Evolutionary conservation across 30 jellyfish, hydroid and myxozoan genomes (phyloP).

Genomic region (Haliclystus octoradiatus): DNA sequence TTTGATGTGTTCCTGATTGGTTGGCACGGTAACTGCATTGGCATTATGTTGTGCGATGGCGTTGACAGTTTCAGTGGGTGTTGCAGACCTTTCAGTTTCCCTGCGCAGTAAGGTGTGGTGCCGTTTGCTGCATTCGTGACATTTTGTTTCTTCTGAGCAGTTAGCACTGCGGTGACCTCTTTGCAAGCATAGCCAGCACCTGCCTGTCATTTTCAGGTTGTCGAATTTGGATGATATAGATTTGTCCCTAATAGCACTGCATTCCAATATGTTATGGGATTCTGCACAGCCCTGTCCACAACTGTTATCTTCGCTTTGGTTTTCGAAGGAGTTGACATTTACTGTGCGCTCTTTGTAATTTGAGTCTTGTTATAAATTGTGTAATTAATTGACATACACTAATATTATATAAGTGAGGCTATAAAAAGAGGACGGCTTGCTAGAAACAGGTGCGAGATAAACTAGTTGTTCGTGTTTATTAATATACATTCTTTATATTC

Average conservation of each 20-base stretch:
- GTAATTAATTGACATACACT: no score
- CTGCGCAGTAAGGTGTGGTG: slow-evolving; percentile 3
- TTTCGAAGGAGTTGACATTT: neutral
- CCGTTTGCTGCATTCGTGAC: neutral
- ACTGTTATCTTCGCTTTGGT: neutral
- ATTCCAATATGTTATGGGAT: neutral
- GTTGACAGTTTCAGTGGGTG: slow-evolving; percentile 1
- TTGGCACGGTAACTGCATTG: slow-evolving; percentile 1
- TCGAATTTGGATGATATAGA: neutral
- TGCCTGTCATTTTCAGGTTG: neutral
- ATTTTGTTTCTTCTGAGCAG: neutral
- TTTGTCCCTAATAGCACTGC: neutral
- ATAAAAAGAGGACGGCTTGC: no score
- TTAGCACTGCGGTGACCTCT: neutral
- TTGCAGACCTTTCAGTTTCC: neutral
- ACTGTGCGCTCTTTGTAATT: slow-evolving; percentile 1
- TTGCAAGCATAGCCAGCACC: neutral
- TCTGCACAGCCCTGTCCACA: slow-evolving; percentile 2
- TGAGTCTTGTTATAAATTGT: no score
- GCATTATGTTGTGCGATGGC: slow-evolving; percentile 2
- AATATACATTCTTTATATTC: no score
- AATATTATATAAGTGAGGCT: no score
- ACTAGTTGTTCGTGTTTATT: no score
- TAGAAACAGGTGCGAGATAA: no score
- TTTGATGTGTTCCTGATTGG: neutral